Percentiles rank a stretch among this genome's conserved stretches.
Conservation (phyloP, 53 echinoderm and acorn worm species). For the Mesocentrotus franciscanus region DNA sequence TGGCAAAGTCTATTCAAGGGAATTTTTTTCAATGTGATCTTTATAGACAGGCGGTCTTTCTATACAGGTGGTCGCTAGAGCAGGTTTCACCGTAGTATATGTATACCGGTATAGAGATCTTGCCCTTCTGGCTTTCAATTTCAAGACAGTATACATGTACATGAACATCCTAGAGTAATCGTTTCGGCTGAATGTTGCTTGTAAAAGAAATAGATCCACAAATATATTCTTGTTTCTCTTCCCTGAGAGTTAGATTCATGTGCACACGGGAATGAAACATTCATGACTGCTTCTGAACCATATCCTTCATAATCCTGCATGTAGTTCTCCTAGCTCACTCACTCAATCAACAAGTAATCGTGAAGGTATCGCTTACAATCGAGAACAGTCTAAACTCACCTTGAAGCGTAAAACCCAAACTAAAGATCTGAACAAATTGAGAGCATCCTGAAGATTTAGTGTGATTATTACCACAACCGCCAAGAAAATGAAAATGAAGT, state of each 20-base stretch:
- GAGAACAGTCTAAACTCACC: neutral
- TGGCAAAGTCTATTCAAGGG: no score
- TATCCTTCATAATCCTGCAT: neutral
- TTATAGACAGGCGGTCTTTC: no score
- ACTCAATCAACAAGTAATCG: neutral
- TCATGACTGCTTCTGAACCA: neutral
- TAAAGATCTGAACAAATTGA: conserved; percentile 12
- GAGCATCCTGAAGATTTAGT: neutral
- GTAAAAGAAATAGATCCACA: neutral
- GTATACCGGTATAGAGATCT: no score
- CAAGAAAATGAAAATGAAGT: neutral
- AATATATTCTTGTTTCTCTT: neutral
- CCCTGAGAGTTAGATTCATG: no score
- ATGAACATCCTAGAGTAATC: neutral
- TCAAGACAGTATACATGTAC: neutral
- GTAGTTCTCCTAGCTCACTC: neutral
- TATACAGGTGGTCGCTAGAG: no score
- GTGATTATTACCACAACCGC: neutral
- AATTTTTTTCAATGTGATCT: no score
- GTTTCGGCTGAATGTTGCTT: neutral
- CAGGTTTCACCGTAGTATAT: no score
- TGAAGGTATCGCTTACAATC: conserved; percentile 2
- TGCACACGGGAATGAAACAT: neutral
- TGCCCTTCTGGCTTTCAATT: neutral
- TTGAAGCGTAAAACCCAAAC: neutral